Percentiles rank a stretch among this genome's conserved stretches.
Conservation (phyloP, 2,888 invertebrate genomes). For the Mechanitis messenoides region DNA sequence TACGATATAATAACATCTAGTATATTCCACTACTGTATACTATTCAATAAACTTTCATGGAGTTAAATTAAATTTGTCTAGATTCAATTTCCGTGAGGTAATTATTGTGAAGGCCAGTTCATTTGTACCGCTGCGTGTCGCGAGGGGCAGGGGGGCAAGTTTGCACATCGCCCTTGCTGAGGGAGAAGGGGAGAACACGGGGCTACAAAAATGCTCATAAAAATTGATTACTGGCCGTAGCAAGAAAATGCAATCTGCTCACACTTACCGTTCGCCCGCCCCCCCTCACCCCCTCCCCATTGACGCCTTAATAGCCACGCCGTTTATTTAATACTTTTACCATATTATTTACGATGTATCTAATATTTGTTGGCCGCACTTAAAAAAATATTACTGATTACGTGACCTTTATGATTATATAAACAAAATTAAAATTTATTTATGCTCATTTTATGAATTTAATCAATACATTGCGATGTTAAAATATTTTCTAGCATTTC, state of each 20-base stretch:
- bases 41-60: conserved; percentile 22
- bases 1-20: too few species aligned
- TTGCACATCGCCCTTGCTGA: conserved; percentile 29
- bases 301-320: conserved; percentile 50
- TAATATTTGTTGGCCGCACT: conserved; percentile 27
- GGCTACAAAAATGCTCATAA: conserved; percentile 67
- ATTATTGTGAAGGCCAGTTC: conserved; percentile 27
- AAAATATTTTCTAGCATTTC: too few species aligned
- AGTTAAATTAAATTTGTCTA: conserved; percentile 29
- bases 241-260: conserved; percentile 72
- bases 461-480: too few species aligned
- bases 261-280: conserved; percentile 34
- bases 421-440: neutral
- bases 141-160: conserved; percentile 22
- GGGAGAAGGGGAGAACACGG: conserved; percentile 36
- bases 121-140: conserved; percentile 24
- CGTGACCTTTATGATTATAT: conserved; percentile 10
- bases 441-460: too few species aligned
- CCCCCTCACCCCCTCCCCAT: conserved; percentile 29
- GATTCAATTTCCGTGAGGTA: conserved; percentile 31
- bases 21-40: neutral
- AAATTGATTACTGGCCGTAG: conserved; percentile 71
- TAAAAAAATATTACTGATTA: conserved; percentile 22
- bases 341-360: conserved; percentile 47
- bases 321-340: conserved; percentile 59